Conservation (phyloP, 2,888 invertebrate genomes). For the Dynastes grantii region DNA sequence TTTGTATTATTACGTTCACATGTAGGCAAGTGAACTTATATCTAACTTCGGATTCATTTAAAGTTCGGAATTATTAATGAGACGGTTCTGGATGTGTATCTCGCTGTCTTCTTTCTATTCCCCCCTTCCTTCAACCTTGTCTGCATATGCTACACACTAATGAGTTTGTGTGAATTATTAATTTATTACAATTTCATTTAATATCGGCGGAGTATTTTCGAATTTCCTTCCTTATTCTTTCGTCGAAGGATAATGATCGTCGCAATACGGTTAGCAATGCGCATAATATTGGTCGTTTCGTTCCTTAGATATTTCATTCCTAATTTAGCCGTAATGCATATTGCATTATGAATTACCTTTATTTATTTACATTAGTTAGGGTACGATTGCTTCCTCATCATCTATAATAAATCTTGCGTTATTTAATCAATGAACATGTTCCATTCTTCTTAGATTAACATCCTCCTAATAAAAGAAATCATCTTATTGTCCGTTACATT, state of each 20-base stretch:
- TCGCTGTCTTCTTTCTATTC: slow-evolving; percentile 52
- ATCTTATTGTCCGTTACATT: slow-evolving; percentile 15
- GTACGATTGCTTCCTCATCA: slow-evolving; percentile 15
- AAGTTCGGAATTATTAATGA: slow-evolving; percentile 69
- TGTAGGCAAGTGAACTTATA: slow-evolving; percentile 65
- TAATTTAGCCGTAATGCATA: slow-evolving; percentile 34
- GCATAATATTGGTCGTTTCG: slow-evolving; percentile 15
- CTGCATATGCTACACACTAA: slow-evolving; percentile 67
- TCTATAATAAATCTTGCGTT: slow-evolving; percentile 15
- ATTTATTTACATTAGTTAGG: slow-evolving; percentile 22
- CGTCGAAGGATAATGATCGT: slow-evolving; percentile 14
- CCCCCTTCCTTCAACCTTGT: slow-evolving; percentile 23
- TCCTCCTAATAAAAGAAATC: neutral
- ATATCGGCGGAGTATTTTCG: slow-evolving; percentile 54
- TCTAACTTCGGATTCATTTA: slow-evolving; percentile 68
- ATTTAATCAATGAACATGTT: slow-evolving; percentile 27
- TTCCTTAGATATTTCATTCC: slow-evolving; percentile 31
- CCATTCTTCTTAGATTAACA: slow-evolving; percentile 10
- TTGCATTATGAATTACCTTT: slow-evolving; percentile 15
- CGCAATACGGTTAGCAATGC: slow-evolving; percentile 14
- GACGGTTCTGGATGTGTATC: slow-evolving; percentile 66
- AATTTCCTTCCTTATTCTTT: slow-evolving; percentile 7
- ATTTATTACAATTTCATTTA: slow-evolving; percentile 67
- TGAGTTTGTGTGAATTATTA: slow-evolving; percentile 69
- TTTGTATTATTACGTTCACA: slow-evolving; percentile 66